These are phyloP conservation scores for Lasaia peninsularis DNA, from an alignment of 1,140 invertebrate species.

Conservation along the genomic window DNA sequence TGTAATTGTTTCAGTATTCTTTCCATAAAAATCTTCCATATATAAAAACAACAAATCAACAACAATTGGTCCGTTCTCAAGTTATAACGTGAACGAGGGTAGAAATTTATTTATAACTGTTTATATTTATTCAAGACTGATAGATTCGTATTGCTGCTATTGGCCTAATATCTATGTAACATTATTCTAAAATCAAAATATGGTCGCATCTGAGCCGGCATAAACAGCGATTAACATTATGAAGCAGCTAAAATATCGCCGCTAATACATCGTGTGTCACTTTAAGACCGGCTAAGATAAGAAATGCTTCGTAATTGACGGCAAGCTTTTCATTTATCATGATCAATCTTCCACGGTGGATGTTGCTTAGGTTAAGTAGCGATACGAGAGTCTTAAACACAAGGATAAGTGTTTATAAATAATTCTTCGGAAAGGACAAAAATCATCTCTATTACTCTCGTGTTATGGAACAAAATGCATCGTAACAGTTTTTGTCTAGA, in stretches of 20 bases:
- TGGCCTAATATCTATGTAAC: no score
- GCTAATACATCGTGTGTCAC: conserved; percentile 14
- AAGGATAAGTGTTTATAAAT: conserved; percentile 18
- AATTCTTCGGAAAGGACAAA: not conserved
- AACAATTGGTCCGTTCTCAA: no score
- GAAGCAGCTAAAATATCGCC: conserved; percentile 7
- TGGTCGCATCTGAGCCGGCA: not conserved
- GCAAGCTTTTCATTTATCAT: conserved; percentile 30
- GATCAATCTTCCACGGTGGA: conserved; percentile 30
- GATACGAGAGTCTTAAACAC: conserved; percentile 22
- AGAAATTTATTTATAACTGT: no score
- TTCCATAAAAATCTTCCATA: no score
- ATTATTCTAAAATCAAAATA: not conserved
- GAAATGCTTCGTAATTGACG: conserved; percentile 25
- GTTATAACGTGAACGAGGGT: no score
- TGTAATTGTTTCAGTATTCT: no score
- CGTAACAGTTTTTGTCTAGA: not conserved
- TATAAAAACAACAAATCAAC: no score
- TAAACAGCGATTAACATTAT: conserved; percentile 10
- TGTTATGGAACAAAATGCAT: not conserved
- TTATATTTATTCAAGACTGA: not conserved
- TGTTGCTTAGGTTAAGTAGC: conserved; percentile 26
- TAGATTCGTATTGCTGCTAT: no score
- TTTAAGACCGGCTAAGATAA: conserved; percentile 21
- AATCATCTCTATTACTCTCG: not conserved